A percentile compares a stretch with the other conserved stretches of the same genome.
Evolutionary conservation across 2,888 invertebrate species (phyloP).

Genomic region (Timema podura): DNA sequence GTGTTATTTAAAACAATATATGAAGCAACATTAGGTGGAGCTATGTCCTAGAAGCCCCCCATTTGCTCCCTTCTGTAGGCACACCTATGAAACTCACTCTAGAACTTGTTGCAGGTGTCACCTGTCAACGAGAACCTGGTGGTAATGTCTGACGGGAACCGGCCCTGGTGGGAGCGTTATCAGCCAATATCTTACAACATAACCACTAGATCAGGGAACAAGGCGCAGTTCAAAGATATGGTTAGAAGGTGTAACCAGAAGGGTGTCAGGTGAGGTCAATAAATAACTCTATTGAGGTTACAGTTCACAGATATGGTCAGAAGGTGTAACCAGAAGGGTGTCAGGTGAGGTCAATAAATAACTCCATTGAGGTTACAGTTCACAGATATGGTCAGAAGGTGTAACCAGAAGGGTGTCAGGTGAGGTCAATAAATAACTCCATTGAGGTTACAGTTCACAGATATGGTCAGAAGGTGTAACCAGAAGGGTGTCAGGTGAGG

Average conservation of each 20-base stretch:
- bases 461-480: slow-evolving; percentile 14
- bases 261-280: slow-evolving; percentile 3
- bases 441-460: not conserved
- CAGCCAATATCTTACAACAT: slow-evolving; percentile 15
- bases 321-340: not conserved
- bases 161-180: slow-evolving; percentile 16
- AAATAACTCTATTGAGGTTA: too few relatives aligned
- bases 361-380: not conserved
- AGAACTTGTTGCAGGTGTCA: not conserved
- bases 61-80: too few relatives aligned
- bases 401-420: slow-evolving; percentile 10
- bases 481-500: slow-evolving; percentile 7
- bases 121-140: not conserved
- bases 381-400: slow-evolving; percentile 8
- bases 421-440: not conserved
- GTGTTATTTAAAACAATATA: too few relatives aligned
- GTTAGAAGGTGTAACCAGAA: slow-evolving; percentile 3
- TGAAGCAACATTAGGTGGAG: too few relatives aligned
- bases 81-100: too few relatives aligned
- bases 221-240: slow-evolving; percentile 7
- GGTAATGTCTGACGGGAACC: not conserved
- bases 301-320: slow-evolving; percentile 9
- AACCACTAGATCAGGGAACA: slow-evolving; percentile 6
- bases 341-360: not conserved
- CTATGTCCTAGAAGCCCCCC: too few relatives aligned